Conservation (phyloP, 1,140 invertebrate genomes). For the Drosophila hydei region DNA sequence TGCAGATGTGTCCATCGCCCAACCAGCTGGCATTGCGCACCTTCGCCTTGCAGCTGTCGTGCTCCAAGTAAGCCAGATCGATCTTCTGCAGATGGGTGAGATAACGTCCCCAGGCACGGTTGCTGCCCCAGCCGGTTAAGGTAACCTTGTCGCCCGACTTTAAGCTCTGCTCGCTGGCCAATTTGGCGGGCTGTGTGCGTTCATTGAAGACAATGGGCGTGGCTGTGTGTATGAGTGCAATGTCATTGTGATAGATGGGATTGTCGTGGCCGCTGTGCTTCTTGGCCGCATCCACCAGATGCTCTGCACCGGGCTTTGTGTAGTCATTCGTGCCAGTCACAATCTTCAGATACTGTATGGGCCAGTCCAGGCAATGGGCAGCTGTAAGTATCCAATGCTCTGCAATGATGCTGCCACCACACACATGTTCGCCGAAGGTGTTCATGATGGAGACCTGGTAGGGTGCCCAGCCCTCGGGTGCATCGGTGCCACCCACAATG, state of each 20-base stretch:
- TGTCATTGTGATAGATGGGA: constrained; percentile 84
- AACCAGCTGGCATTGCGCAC: constrained; percentile 60
- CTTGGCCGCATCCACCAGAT: constrained; percentile 56
- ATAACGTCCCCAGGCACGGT: constrained; percentile 67
- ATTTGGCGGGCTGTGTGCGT: constrained; percentile 82
- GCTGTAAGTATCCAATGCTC: constrained; percentile 83
- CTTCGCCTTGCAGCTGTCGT: constrained; percentile 44
- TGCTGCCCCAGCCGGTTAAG: constrained; percentile 86
- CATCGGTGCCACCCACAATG: constrained; percentile 84
- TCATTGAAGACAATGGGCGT: constrained; percentile 82
- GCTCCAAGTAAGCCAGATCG: constrained; percentile 56
- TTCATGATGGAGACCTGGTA: constrained; percentile 84
- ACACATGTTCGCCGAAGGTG: constrained; percentile 77
- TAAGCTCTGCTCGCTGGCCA: constrained; percentile 51
- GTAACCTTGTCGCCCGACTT: constrained; percentile 69
- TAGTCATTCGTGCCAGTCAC: constrained; percentile 71
- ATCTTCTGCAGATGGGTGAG: constrained; percentile 71
- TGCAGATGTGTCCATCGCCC: constrained; percentile 85
- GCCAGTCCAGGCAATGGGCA: constrained; percentile 84
- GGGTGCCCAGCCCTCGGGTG: constrained; percentile 77
- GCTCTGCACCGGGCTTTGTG: constrained; percentile 61
- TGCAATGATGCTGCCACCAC: constrained; percentile 84
- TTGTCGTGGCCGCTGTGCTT: constrained; percentile 72
- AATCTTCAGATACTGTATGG: constrained; percentile 66
- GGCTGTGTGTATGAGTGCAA: constrained; percentile 84